Conservation (phyloP, 1,140 invertebrate species). For the Hydropsyche tenuis region DNA sequence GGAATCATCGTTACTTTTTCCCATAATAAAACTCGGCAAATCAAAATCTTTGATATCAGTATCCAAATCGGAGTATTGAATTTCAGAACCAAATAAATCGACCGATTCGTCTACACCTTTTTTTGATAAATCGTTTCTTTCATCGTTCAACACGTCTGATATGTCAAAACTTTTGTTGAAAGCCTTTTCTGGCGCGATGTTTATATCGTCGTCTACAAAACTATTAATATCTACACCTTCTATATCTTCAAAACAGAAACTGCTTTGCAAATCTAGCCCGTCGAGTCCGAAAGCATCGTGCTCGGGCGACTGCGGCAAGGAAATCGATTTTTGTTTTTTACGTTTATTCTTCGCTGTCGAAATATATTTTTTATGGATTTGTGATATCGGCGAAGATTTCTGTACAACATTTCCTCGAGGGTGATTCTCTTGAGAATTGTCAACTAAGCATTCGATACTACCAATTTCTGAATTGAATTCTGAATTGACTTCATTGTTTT, state of each 20-base stretch:
- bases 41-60: slow-evolving; percentile 44
- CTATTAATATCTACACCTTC: slow-evolving; percentile 39
- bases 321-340: slow-evolving; percentile 43
- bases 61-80: slow-evolving; percentile 38
- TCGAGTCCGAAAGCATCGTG: slow-evolving; percentile 20
- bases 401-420: background rate
- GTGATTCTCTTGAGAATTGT: background rate
- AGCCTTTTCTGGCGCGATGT: slow-evolving; percentile 38
- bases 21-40: slow-evolving; percentile 45
- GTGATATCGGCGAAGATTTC: background rate
- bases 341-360: slow-evolving; percentile 25
- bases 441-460: background rate
- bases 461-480: background rate
- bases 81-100: slow-evolving; percentile 31
- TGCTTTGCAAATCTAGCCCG: slow-evolving; percentile 34
- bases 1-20: slow-evolving; percentile 23
- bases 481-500: background rate
- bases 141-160: slow-evolving; percentile 34
- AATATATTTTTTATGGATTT: slow-evolving; percentile 24
- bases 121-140: slow-evolving; percentile 31
- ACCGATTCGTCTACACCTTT: slow-evolving; percentile 33
- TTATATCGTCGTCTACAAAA: slow-evolving; percentile 35
- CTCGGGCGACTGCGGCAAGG: slow-evolving; percentile 42
- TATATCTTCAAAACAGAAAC: slow-evolving; percentile 46
- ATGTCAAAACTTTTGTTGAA: slow-evolving; percentile 46